Evolutionary conservation across 2,113 vertebrate genomes (phyloP).

Genomic region (Nibea albiflora): DNA sequence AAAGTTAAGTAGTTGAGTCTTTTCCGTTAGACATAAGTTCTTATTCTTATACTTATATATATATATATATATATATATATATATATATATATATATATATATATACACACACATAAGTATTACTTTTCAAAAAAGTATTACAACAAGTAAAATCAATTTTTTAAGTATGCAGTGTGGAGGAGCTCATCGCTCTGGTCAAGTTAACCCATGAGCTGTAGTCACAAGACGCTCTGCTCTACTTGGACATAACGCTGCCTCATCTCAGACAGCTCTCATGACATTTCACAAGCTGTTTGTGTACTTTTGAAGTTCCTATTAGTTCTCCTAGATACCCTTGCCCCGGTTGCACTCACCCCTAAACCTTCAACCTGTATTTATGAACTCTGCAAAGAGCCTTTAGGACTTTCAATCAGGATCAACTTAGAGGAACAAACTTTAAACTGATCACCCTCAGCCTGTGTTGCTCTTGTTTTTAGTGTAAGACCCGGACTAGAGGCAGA

Average conservation of each 20-base stretch:
- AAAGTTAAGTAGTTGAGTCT: constrained; percentile 4
- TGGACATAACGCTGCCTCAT: constrained; percentile 48
- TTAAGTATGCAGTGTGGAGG: constrained; percentile 57
- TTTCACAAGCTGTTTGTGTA: constrained; percentile 48
- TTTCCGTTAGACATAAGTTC: background rate
- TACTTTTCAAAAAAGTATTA: too few relatives aligned
- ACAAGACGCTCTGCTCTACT: constrained; percentile 70
- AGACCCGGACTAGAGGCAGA: background rate
- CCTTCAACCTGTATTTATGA: constrained; percentile 22
- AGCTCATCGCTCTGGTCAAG: constrained; percentile 62
- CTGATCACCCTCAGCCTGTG: background rate
- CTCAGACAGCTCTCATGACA: constrained; percentile 52
- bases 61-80: too few relatives aligned
- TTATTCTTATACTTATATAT: too few relatives aligned
- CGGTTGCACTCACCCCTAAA: background rate
- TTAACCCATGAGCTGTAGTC: constrained; percentile 64
- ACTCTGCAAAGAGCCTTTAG: background rate
- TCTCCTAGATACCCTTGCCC: constrained; percentile 5
- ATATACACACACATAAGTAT: too few relatives aligned
- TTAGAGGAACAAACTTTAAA: background rate
- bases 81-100: too few relatives aligned
- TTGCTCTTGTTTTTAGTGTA: constrained; percentile 7
- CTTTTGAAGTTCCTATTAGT: constrained; percentile 25
- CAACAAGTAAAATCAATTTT: constrained; percentile 33
- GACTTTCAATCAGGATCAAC: background rate